These are phyloP conservation scores for Coracopsis vasa DNA, from an alignment of 2,113 vertebrate species.

Conservation along the genomic window DNA sequence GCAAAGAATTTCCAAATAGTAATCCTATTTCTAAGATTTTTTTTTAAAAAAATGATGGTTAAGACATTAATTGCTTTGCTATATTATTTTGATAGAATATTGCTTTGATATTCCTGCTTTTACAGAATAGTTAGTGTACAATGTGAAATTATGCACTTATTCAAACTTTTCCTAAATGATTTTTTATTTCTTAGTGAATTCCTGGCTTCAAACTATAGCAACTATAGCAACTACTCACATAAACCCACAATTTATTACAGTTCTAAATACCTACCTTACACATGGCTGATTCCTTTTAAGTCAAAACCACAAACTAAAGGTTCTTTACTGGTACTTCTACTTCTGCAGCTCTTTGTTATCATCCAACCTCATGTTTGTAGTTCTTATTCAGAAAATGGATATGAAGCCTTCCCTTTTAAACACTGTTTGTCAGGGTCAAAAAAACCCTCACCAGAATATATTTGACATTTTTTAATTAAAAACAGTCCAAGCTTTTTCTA, in stretches of 20 bases:
- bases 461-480: background rate
- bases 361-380: background rate
- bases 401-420: background rate
- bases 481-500: background rate
- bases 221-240: background rate
- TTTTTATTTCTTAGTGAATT: background rate
- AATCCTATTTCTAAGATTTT: background rate
- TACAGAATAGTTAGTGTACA: background rate
- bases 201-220: background rate
- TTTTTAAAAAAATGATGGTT: background rate
- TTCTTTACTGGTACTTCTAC: background rate
- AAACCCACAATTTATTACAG: background rate
- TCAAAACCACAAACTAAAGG: background rate
- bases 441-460: background rate
- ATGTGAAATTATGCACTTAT: background rate
- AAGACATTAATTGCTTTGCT: background rate
- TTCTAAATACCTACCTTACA: background rate
- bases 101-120: background rate
- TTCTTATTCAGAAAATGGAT: background rate
- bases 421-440: background rate
- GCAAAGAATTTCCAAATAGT: background rate
- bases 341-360: background rate
- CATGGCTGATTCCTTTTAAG: background rate
- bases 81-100: background rate
- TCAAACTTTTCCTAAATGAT: background rate